phyloP scores from a whole-genome alignment of 1,140 invertebrate species.

The Archivesica marissinica region DNA sequence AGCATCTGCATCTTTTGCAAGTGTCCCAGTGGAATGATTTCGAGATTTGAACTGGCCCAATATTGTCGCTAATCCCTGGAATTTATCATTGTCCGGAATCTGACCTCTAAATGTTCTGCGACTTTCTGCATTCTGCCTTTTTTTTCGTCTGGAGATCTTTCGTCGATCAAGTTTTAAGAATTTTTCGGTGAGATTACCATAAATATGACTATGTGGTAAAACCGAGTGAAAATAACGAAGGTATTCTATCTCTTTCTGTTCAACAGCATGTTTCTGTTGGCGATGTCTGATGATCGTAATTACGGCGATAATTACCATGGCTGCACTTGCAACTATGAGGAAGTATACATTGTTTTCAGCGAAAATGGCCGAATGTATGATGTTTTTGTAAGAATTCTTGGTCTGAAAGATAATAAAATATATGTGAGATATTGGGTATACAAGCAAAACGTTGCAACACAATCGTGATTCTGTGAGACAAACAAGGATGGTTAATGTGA shows the following conservation, averaged over 20 bases:
- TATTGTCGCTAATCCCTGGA: not conserved
- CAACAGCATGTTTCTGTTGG: not conserved
- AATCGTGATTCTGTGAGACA: too few species aligned
- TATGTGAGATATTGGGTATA: too few species aligned
- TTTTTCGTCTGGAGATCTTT: slow-evolving; percentile 3
- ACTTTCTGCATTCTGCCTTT: not conserved
- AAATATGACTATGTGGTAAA: slow-evolving; percentile 46
- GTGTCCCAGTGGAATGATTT: not conserved
- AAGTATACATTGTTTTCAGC: slow-evolving; percentile 43
- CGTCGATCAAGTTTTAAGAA: not conserved
- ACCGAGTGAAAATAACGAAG: slow-evolving; percentile 44
- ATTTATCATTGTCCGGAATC: not conserved
- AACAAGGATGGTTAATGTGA: too few species aligned
- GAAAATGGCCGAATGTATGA: not conserved
- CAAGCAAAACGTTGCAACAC: too few species aligned
- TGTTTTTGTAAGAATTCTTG: not conserved
- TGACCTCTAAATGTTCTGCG: not conserved
- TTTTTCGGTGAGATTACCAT: slow-evolving; percentile 29
- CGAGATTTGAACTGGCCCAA: not conserved
- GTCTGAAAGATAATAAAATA: not conserved
- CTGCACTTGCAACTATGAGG: not conserved
- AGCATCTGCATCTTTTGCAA: not conserved
- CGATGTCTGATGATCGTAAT: slow-evolving; percentile 8
- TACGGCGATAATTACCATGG: slow-evolving; percentile 1
- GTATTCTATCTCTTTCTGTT: slow-evolving; percentile 41